Percentiles rank a stretch among this genome's conserved stretches.
phyloP scores from a whole-genome alignment of 2,888 invertebrate species.

The Lochmaea crataegi region DNA sequence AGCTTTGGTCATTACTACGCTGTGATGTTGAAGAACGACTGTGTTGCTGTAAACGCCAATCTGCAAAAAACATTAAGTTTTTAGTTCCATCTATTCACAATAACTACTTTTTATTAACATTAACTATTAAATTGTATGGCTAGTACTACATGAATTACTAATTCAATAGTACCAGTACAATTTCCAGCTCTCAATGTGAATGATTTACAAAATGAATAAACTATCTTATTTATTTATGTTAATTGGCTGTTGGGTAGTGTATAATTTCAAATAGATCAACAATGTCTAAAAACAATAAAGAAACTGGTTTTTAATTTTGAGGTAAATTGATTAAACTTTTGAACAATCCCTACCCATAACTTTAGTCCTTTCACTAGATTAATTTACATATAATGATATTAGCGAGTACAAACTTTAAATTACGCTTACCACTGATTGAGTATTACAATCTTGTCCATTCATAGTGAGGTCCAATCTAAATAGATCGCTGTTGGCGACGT shows the following conservation, averaged over 20 bases:
- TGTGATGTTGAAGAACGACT: slow-evolving; percentile 93
- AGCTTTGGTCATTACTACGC: slow-evolving; percentile 96
- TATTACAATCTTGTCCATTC: slow-evolving; percentile 95
- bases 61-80: slow-evolving; percentile 67
- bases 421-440: slow-evolving; percentile 88
- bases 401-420: neutral
- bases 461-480: slow-evolving; percentile 93
- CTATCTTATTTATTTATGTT: no score
- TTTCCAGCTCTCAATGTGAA: no score
- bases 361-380: neutral
- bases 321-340: neutral
- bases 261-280: no score
- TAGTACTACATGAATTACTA: no score
- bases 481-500: slow-evolving; percentile 91
- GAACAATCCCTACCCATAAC: neutral
- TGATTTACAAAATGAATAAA: no score
- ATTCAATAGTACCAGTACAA: no score
- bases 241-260: no score
- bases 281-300: no score
- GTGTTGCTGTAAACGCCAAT: slow-evolving; percentile 94
- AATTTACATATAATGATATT: neutral
- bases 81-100: neutral
- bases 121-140: no score
- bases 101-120: neutral
- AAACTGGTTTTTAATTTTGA: no score